These are phyloP conservation scores for Mycetomoellerius zeteki DNA, from an alignment of 1,140 invertebrate species.

Conservation along the genomic window DNA sequence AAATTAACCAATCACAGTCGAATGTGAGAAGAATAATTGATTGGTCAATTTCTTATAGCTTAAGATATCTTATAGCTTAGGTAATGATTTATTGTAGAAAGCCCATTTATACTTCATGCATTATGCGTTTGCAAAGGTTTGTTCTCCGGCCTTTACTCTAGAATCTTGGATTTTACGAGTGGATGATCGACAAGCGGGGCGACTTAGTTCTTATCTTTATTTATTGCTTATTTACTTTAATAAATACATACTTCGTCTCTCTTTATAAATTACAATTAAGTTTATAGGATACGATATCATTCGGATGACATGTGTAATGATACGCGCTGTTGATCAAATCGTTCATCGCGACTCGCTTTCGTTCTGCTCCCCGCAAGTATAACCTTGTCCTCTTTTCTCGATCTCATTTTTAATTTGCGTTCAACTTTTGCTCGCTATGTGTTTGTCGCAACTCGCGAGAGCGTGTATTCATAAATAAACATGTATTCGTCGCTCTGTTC, in stretches of 20 bases:
- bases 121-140: too few species aligned
- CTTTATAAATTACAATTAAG: conserved; percentile 87
- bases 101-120: too few species aligned
- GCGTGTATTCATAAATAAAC: neutral
- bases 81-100: too few species aligned
- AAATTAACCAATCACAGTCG: too few species aligned
- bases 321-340: conserved; percentile 70
- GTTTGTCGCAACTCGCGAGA: conserved; percentile 7
- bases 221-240: conserved; percentile 87
- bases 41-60: too few species aligned
- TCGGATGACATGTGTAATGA: conserved; percentile 74
- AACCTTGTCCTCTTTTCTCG: conserved; percentile 18
- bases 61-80: too few species aligned
- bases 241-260: conserved; percentile 87
- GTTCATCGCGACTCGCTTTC: conserved; percentile 53
- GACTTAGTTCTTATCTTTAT: conserved; percentile 82
- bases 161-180: neutral
- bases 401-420: conserved; percentile 17
- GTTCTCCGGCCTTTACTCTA: neutral
- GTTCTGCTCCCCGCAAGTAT: conserved; percentile 34
- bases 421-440: neutral
- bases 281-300: conserved; percentile 85
- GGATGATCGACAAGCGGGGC: neutral
- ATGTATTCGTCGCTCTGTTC: conserved; percentile 52
- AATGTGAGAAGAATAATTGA: too few species aligned